These are phyloP conservation scores for Pangasius mekongensis DNA, from an alignment of 2,797 vertebrate genomes.

Conservation along the genomic window DNA sequence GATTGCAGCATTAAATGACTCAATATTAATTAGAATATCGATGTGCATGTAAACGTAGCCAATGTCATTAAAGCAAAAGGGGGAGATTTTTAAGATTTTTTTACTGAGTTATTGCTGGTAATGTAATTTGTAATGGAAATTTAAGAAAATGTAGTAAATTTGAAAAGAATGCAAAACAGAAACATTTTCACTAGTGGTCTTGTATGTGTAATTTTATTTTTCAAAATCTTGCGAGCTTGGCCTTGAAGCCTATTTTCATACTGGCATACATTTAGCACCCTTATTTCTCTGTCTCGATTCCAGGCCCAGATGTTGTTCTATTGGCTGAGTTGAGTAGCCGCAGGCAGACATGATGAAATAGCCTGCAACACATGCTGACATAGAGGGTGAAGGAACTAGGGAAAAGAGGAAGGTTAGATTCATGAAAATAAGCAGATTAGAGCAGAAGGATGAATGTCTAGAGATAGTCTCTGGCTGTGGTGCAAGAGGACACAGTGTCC, in stretches of 20 bases:
- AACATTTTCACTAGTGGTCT: not conserved
- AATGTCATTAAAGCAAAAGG: not conserved
- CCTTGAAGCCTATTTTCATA: not conserved
- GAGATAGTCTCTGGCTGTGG: not conserved
- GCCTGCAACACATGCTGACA: conserved; percentile 38
- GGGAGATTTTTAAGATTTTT: not conserved
- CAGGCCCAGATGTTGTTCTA: conserved; percentile 47
- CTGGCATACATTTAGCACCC: not conserved
- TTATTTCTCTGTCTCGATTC: not conserved
- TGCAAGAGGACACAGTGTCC: conserved; percentile 6
- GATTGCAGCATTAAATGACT: too few relatives aligned
- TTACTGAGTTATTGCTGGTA: not conserved
- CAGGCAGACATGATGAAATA: conserved; percentile 54
- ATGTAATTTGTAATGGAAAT: not conserved
- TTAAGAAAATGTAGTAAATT: not conserved
- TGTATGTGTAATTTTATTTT: not conserved
- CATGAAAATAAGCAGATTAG: not conserved
- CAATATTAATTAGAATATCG: too few relatives aligned
- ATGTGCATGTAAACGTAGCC: too few relatives aligned
- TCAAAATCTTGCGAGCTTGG: not conserved
- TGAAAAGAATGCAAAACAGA: not conserved
- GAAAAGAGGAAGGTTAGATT: not conserved
- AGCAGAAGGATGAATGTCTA: conserved; percentile 16
- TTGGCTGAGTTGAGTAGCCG: conserved; percentile 34
- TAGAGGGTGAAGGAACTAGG: not conserved